Evolutionary conservation across 2,888 invertebrate genomes (phyloP).

Genomic region (Xestia xanthographa): DNA sequence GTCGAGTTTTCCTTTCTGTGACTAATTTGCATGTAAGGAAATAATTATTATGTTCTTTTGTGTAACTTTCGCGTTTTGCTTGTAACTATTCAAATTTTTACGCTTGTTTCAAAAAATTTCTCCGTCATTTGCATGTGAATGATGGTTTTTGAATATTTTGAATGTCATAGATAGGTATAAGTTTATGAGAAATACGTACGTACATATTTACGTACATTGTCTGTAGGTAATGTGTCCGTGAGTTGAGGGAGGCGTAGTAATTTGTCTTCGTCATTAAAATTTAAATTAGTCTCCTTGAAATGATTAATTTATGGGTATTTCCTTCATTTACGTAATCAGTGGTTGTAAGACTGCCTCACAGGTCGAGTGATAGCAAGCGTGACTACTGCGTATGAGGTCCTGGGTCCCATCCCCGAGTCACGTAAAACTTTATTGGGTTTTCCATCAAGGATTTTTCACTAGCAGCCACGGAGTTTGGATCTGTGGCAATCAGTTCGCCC

Average conservation of each 20-base stretch:
- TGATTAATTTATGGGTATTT: slow-evolving; percentile 28
- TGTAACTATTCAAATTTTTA: slow-evolving; percentile 77
- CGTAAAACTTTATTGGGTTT: background rate
- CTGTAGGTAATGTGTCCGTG: background rate
- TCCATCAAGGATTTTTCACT: background rate
- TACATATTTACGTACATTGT: slow-evolving; percentile 18
- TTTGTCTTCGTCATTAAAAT: slow-evolving; percentile 46
- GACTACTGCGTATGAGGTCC: background rate
- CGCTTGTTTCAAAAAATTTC: slow-evolving; percentile 82
- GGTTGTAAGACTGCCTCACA: background rate
- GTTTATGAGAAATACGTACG: slow-evolving; percentile 12
- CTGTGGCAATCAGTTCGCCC: background rate
- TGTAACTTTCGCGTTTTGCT: slow-evolving; percentile 72
- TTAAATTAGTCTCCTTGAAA: slow-evolving; percentile 13
- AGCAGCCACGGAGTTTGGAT: background rate
- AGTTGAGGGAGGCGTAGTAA: background rate
- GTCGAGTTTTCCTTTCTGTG: slow-evolving; percentile 82
- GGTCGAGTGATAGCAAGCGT: background rate
- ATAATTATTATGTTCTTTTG: slow-evolving; percentile 83
- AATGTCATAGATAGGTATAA: slow-evolving; percentile 25
- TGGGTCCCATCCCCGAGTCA: background rate
- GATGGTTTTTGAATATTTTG: slow-evolving; percentile 60
- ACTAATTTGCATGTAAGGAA: slow-evolving; percentile 84
- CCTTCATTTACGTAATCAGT: background rate
- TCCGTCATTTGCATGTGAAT: slow-evolving; percentile 70